phyloP scores from a whole-genome alignment of 2,113 vertebrate species.

The Rhodinocichla rosea region DNA sequence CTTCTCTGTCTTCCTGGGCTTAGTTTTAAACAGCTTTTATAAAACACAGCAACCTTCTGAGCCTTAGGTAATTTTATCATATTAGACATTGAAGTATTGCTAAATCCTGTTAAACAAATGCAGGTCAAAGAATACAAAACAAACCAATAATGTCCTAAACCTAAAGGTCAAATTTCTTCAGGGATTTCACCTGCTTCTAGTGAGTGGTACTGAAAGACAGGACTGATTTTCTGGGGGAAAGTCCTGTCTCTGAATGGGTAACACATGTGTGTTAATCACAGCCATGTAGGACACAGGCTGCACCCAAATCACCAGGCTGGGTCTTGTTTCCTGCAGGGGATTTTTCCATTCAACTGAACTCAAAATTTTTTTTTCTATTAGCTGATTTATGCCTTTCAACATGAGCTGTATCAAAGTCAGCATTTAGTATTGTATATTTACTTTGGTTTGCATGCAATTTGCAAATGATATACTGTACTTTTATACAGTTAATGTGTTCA shows the following conservation, averaged over 20 bases:
- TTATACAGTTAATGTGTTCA: constrained; percentile 32
- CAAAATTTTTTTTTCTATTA: neutral
- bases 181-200: neutral
- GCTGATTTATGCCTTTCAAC: constrained; percentile 19
- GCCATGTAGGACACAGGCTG: rapidly evolving
- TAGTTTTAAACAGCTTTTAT: constrained; percentile 1
- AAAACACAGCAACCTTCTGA: neutral
- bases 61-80: neutral
- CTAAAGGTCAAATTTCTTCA: neutral
- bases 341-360: neutral
- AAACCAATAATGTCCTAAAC: neutral
- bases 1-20: neutral
- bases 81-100: neutral
- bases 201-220: neutral
- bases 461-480: constrained; percentile 21
- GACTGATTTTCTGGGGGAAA: neutral
- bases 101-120: neutral
- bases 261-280: neutral
- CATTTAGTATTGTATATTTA: neutral
- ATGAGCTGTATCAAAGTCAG: constrained; percentile 14
- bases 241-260: neutral
- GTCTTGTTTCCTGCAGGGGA: neutral
- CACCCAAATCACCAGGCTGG: neutral
- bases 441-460: constrained; percentile 8
- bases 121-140: neutral